phyloP scores from a whole-genome alignment of 2,888 invertebrate genomes.

The Petrolisthes manimaculis region DNA sequence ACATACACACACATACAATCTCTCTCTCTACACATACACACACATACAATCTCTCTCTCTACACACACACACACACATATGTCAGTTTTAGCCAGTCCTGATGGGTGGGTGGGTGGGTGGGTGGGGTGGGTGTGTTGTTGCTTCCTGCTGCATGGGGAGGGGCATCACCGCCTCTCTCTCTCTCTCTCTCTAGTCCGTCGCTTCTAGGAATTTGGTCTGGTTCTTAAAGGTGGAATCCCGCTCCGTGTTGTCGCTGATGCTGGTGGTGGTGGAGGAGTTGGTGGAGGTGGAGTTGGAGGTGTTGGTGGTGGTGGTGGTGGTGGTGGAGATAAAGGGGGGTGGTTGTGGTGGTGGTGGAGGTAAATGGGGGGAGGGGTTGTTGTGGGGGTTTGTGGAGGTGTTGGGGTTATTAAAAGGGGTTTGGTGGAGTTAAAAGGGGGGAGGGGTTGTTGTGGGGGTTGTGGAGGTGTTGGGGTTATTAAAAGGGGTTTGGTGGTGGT shows the following conservation, averaged over 20 bases:
- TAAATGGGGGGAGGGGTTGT: neutral
- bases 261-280: neutral
- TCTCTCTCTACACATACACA: no score
- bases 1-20: no score
- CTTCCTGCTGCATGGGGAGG: no score
- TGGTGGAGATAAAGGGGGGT: neutral
- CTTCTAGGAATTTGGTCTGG: neutral
- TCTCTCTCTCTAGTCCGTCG: no score
- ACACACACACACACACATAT: no score
- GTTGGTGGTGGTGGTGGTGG: neutral
- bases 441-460: neutral
- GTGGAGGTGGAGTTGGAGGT: neutral
- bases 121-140: neutral
- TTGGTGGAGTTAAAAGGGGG: neutral
- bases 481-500: neutral
- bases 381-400: neutral
- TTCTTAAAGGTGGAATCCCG: neutral
- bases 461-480: neutral
- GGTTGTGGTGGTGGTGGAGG: neutral
- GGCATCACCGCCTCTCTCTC: no score
- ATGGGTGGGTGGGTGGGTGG: constrained; percentile 1
- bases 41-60: no score
- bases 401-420: neutral
- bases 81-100: no score
- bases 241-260: neutral